phyloP scores from a whole-genome alignment of 2,888 invertebrate species.

The Andrena bicolor region DNA sequence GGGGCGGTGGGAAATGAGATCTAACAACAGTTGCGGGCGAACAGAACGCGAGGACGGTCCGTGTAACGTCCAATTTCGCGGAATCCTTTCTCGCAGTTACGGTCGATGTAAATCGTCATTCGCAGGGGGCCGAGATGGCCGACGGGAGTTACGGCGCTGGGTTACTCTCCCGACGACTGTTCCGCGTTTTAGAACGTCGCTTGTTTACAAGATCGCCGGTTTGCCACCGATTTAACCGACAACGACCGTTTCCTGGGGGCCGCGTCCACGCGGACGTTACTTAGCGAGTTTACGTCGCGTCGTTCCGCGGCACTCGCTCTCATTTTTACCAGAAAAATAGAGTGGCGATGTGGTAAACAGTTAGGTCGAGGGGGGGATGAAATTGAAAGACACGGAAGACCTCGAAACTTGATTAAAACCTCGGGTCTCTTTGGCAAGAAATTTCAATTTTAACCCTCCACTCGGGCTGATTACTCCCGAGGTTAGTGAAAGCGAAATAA shows the following conservation, averaged over 20 bases:
- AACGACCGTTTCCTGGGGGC: constrained; percentile 10
- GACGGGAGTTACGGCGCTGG: constrained; percentile 38
- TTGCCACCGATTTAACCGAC: constrained; percentile 48
- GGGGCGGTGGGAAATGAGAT: background rate
- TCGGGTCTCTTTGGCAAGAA: no score
- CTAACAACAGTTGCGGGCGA: background rate
- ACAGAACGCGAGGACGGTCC: constrained; percentile 9
- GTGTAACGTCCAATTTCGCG: constrained; percentile 28
- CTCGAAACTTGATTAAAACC: no score
- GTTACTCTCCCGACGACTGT: constrained; percentile 15
- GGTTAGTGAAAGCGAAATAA: no score
- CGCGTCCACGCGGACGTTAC: constrained; percentile 25
- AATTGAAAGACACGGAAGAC: no score
- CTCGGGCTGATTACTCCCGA: no score
- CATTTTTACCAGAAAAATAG: constrained; percentile 51
- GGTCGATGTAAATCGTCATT: constrained; percentile 41
- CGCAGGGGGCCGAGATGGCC: constrained; percentile 4
- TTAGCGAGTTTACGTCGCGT: constrained; percentile 35
- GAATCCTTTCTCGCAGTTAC: constrained; percentile 31
- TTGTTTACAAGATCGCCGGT: constrained; percentile 43
- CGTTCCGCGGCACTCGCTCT: constrained; percentile 22
- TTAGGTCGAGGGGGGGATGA: no score
- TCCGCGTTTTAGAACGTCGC: constrained; percentile 8
- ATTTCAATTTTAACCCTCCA: no score
- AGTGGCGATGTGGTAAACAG: no score